Conservation (phyloP, 2,113 vertebrate genomes). For the Sebastes schlegelii region DNA sequence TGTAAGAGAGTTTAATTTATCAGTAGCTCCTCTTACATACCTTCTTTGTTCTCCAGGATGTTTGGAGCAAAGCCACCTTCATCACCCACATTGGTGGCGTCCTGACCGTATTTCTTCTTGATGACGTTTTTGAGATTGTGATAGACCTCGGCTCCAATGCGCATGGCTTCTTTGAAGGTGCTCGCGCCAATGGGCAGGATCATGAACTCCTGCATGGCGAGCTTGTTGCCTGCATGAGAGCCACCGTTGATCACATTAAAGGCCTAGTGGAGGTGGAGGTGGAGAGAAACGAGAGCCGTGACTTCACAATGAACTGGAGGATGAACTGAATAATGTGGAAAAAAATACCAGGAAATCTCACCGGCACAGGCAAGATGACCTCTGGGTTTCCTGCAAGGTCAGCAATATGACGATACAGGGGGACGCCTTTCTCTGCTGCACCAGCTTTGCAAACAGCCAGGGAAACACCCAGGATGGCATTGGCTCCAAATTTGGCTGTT, state of each 20-base stretch:
- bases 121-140: constrained; percentile 98
- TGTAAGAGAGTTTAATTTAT: not conserved
- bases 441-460: constrained; percentile 97
- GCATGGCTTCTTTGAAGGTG: constrained; percentile 94
- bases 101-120: constrained; percentile 97
- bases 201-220: constrained; percentile 99
- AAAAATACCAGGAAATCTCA: constrained; percentile 76
- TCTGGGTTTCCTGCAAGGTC: constrained; percentile 93
- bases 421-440: constrained; percentile 96
- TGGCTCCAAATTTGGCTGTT: constrained; percentile 95
- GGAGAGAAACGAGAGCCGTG: not conserved
- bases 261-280: constrained; percentile 81
- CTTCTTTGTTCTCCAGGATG: constrained; percentile 98
- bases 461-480: constrained; percentile 96
- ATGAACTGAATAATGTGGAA: not conserved
- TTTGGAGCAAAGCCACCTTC: constrained; percentile 98
- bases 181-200: constrained; percentile 93
- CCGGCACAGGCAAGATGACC: constrained; percentile 95
- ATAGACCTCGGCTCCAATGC: constrained; percentile 96
- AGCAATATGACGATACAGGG: constrained; percentile 95
- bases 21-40: constrained; percentile 65
- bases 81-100: constrained; percentile 97
- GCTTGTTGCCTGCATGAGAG: constrained; percentile 97
- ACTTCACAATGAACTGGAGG: not conserved
- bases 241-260: constrained; percentile 99